Percentiles rank a stretch among this genome's conserved stretches.
Evolutionary conservation across 2,113 vertebrate species (phyloP).

Genomic region (Lathamus discolor): DNA sequence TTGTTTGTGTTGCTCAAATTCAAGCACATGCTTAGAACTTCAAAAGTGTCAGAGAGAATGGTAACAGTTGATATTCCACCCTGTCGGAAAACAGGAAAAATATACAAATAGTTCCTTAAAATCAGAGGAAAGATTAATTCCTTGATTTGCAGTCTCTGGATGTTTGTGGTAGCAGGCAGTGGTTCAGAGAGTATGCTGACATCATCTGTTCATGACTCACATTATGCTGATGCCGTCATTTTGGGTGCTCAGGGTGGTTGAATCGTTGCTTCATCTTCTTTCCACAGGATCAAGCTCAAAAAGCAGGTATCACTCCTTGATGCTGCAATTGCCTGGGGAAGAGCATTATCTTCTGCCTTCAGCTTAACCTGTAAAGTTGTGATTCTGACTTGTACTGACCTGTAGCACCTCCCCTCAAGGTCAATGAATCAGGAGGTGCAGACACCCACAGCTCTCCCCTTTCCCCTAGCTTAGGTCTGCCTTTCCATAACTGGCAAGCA

Average conservation of each 20-base stretch:
- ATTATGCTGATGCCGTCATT: not conserved
- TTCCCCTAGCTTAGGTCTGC: not conserved
- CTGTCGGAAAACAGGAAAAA: not conserved
- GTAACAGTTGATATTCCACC: not conserved
- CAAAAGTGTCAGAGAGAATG: not conserved
- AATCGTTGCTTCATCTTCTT: not conserved
- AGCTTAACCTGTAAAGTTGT: not conserved
- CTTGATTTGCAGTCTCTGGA: not conserved
- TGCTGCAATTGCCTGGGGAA: not conserved
- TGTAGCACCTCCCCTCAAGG: not conserved
- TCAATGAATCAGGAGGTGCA: not conserved
- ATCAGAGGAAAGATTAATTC: not conserved
- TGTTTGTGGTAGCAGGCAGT: not conserved
- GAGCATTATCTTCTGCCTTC: not conserved
- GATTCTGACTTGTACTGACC: not conserved
- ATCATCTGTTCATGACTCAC: not conserved
- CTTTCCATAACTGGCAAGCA: not conserved
- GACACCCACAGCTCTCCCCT: not conserved
- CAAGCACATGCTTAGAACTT: not conserved
- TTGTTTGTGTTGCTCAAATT: not conserved
- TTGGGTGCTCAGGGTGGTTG: not conserved
- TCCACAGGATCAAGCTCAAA: not conserved
- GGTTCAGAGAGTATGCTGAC: not conserved
- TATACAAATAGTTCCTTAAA: not conserved
- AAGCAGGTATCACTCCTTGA: not conserved